Conservation (phyloP, 2,888 invertebrate species). For the Sarcophaga subvicina region DNA sequence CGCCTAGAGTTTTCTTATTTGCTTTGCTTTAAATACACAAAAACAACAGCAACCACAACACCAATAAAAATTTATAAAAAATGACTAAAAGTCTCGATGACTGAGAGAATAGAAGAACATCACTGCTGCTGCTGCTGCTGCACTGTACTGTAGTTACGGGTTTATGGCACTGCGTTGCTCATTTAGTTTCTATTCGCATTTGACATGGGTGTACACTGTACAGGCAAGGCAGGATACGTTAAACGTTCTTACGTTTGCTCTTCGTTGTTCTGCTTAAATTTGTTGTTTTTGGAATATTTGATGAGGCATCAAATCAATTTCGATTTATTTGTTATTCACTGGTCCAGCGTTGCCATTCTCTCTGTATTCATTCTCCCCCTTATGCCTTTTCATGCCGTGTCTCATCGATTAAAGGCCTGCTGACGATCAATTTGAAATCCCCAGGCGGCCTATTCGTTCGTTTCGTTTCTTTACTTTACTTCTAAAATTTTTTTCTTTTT, state of each 20-base stretch:
- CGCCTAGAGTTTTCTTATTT: not conserved
- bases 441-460: slow-evolving; percentile 73
- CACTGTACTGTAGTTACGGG: not conserved
- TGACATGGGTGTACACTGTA: slow-evolving; percentile 47
- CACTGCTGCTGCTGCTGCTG: not conserved
- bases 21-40: not conserved
- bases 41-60: not conserved
- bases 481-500: not conserved
- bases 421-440: slow-evolving; percentile 76
- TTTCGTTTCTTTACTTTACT: slow-evolving; percentile 44
- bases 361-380: slow-evolving; percentile 7
- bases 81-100: slow-evolving; percentile 57
- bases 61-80: slow-evolving; percentile 35
- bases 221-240: not conserved
- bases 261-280: slow-evolving; percentile 11
- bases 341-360: not conserved
- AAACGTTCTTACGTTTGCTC: slow-evolving; percentile 39
- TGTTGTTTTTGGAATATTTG: slow-evolving; percentile 41
- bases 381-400: slow-evolving; percentile 45
- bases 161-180: not conserved
- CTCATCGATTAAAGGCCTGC: slow-evolving; percentile 74
- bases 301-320: slow-evolving; percentile 63
- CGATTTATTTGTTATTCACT: slow-evolving; percentile 47
- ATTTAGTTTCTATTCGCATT: slow-evolving; percentile 26
- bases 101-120: slow-evolving; percentile 27